phyloP scores from a whole-genome alignment of 2,113 vertebrate genomes.

The Mionectes macconnelli region DNA sequence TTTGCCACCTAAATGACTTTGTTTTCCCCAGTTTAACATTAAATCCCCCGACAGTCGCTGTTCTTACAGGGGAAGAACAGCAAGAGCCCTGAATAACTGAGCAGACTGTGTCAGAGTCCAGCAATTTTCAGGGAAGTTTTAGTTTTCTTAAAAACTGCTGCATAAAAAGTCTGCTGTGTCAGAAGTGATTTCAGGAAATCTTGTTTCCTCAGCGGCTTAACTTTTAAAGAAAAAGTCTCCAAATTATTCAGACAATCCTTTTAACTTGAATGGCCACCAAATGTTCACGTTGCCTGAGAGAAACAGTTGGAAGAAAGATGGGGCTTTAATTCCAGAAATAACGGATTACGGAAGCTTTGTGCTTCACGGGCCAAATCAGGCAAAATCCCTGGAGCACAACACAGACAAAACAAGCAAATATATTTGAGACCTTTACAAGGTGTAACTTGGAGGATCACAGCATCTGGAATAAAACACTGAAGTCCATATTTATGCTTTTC shows the following conservation, averaged over 20 bases:
- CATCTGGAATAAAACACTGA: accelerated
- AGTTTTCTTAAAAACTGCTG: not conserved
- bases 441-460: not conserved
- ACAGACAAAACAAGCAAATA: not conserved
- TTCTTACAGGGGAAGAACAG: not conserved
- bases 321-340: not conserved
- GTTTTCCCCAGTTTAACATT: not conserved
- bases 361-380: not conserved
- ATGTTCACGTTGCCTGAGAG: not conserved
- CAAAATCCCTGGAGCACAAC: not conserved
- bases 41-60: not conserved
- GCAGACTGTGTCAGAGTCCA: not conserved
- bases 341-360: not conserved
- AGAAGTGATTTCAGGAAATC: not conserved
- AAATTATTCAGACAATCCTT: conserved; percentile 4
- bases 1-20: not conserved
- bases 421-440: not conserved
- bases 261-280: not conserved
- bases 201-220: not conserved
- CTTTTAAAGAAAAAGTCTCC: not conserved
- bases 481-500: not conserved
- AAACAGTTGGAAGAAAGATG: not conserved
- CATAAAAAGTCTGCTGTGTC: not conserved
- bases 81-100: not conserved
- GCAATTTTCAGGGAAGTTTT: not conserved